Evolutionary conservation across 2,113 vertebrate genomes (phyloP).

Genomic region (Eleginops maclovinus): DNA sequence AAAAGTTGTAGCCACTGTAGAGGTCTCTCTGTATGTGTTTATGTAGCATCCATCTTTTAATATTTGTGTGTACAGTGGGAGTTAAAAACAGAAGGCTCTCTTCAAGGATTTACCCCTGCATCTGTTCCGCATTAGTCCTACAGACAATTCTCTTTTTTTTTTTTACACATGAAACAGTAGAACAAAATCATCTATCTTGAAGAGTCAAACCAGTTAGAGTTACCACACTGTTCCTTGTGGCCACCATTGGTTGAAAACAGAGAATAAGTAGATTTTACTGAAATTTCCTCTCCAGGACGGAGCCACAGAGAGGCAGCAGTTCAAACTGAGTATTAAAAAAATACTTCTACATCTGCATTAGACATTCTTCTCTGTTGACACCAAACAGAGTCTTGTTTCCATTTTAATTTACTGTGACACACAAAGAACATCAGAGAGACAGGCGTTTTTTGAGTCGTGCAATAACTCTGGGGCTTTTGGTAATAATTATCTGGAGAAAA

Average conservation of each 20-base stretch:
- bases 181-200: constrained; percentile 52
- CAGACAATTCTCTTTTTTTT: constrained; percentile 59
- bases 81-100: constrained; percentile 36
- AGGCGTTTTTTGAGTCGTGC: constrained; percentile 57
- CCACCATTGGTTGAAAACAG: constrained; percentile 34
- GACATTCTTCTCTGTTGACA: constrained; percentile 71
- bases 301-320: constrained; percentile 48
- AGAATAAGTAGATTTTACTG: constrained; percentile 50
- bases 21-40: constrained; percentile 33
- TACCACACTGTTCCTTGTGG: constrained; percentile 57
- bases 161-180: constrained; percentile 59
- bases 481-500: constrained; percentile 81
- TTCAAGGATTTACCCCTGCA: constrained; percentile 49
- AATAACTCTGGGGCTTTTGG: constrained; percentile 80
- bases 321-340: constrained; percentile 52
- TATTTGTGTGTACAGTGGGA: constrained; percentile 47
- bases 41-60: constrained; percentile 20
- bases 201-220: constrained; percentile 52
- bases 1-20: constrained; percentile 34
- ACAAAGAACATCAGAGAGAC: constrained; percentile 73
- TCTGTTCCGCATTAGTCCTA: constrained; percentile 69
- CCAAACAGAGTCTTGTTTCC: constrained; percentile 67
- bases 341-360: constrained; percentile 66
- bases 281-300: constrained; percentile 33
- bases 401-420: constrained; percentile 78